Percentiles rank a stretch among this genome's conserved stretches.
Evolutionary conservation across 2,888 invertebrate species (phyloP).

Genomic region (Philaethria dido): DNA sequence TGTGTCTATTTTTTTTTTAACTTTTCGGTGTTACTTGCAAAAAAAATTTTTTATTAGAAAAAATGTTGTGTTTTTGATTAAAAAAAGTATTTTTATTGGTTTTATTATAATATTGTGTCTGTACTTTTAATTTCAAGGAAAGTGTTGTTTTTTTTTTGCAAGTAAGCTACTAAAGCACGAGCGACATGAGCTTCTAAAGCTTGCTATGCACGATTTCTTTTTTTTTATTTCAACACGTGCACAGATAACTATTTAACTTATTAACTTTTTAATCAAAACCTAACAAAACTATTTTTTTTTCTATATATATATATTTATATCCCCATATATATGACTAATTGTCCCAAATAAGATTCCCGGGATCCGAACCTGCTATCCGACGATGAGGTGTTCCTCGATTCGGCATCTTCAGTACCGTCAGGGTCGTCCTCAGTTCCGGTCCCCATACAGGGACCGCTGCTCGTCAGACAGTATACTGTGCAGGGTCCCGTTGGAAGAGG

Average conservation of each 20-base stretch:
- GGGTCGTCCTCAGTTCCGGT: constrained; percentile 52
- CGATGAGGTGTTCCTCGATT: constrained; percentile 74
- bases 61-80: too few relatives aligned
- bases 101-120: background rate
- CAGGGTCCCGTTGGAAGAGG: constrained; percentile 42
- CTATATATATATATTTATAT: background rate
- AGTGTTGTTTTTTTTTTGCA: background rate
- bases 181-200: background rate
- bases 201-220: constrained; percentile 12
- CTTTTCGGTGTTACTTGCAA: constrained; percentile 10
- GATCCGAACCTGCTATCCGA: constrained; percentile 67
- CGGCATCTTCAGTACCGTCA: constrained; percentile 60
- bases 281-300: background rate
- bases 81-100: too few relatives aligned
- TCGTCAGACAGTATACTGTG: constrained; percentile 51
- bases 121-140: background rate
- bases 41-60: background rate
- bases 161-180: too few relatives aligned
- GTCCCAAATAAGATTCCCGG: constrained; percentile 46
- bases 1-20: background rate
- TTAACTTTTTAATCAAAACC: background rate
- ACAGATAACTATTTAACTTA: constrained; percentile 2
- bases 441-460: constrained; percentile 48
- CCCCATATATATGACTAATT: background rate
- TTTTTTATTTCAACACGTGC: constrained; percentile 7